Evolutionary conservation across 2,797 vertebrate species (phyloP).

Genomic region (Poecilia velifera): DNA sequence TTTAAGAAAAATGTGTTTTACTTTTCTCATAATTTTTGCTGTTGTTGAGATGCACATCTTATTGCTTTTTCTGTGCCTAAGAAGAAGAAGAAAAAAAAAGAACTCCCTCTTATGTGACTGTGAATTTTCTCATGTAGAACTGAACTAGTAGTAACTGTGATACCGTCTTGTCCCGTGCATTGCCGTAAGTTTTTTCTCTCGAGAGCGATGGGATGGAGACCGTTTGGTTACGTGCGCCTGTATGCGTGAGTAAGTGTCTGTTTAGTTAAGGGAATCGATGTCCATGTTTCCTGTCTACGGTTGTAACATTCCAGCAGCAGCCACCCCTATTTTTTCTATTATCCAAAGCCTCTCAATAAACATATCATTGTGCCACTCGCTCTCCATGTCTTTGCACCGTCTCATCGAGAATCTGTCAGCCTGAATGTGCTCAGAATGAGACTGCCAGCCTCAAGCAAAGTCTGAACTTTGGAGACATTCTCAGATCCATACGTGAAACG

Average conservation of each 20-base stretch:
- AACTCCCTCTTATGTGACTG: constrained; percentile 66
- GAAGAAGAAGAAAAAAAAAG: constrained; percentile 65
- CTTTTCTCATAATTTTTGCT: constrained; percentile 55
- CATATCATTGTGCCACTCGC: constrained; percentile 80
- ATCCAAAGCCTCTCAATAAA: constrained; percentile 83
- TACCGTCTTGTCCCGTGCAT: constrained; percentile 74
- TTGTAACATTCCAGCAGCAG: constrained; percentile 78
- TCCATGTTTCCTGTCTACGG: constrained; percentile 71
- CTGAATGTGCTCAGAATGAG: constrained; percentile 48
- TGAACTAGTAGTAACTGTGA: constrained; percentile 74
- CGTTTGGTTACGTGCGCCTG: constrained; percentile 5
- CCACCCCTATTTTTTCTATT: constrained; percentile 77
- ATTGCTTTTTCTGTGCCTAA: constrained; percentile 77
- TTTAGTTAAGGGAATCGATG: constrained; percentile 61
- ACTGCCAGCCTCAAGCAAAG: constrained; percentile 49
- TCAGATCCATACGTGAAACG: constrained; percentile 45
- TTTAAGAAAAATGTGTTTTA: constrained; percentile 57
- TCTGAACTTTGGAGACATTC: constrained; percentile 63
- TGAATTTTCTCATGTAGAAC: constrained; percentile 70
- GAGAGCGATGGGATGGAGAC: constrained; percentile 31
- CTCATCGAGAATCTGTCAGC: constrained; percentile 52
- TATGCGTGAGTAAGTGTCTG: constrained; percentile 19
- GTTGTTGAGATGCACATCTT: constrained; percentile 60
- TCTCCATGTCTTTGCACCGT: constrained; percentile 39
- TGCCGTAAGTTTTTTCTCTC: constrained; percentile 64